Conservation (phyloP, 2,888 invertebrate species). For the Drosophila nigritarsus region DNA sequence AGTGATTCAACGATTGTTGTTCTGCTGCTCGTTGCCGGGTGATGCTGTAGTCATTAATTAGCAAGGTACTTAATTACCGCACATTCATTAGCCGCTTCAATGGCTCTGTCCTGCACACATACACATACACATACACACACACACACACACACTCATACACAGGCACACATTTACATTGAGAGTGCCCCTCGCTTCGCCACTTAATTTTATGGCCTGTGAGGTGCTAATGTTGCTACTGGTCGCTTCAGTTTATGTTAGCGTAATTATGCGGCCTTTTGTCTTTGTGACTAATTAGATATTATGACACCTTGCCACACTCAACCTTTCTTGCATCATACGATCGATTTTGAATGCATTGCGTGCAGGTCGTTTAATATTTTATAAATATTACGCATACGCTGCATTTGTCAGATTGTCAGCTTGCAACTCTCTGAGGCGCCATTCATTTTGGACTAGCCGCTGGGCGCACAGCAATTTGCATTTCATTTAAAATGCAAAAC, state of each 20-base stretch:
- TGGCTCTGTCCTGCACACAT: slow-evolving; percentile 47
- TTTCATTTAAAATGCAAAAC: slow-evolving; percentile 77
- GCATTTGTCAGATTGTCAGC: slow-evolving; percentile 28
- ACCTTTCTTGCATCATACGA: background rate
- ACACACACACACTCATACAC: background rate
- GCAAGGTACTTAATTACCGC: slow-evolving; percentile 85
- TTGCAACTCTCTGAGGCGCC: slow-evolving; percentile 67
- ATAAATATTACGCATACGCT: slow-evolving; percentile 75
- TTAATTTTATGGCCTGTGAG: slow-evolving; percentile 67
- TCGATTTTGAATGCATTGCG: slow-evolving; percentile 36
- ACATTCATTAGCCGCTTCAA: slow-evolving; percentile 83
- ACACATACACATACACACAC: slow-evolving; percentile 9
- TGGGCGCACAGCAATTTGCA: slow-evolving; percentile 66
- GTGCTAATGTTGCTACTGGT: slow-evolving; percentile 67
- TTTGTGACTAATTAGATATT: slow-evolving; percentile 77
- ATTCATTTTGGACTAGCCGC: slow-evolving; percentile 46
- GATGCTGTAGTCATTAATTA: slow-evolving; percentile 83
- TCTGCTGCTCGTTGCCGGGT: slow-evolving; percentile 43
- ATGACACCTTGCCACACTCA: slow-evolving; percentile 45
- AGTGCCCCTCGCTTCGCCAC: slow-evolving; percentile 14
- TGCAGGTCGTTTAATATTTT: slow-evolving; percentile 61
- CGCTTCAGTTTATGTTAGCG: slow-evolving; percentile 67
- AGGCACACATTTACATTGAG: slow-evolving; percentile 10
- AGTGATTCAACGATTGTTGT: slow-evolving; percentile 62
- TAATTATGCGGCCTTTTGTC: slow-evolving; percentile 80